These are phyloP conservation scores for Sturnus vulgaris DNA, from an alignment of 2,113 vertebrate species.

Conservation along the genomic window DNA sequence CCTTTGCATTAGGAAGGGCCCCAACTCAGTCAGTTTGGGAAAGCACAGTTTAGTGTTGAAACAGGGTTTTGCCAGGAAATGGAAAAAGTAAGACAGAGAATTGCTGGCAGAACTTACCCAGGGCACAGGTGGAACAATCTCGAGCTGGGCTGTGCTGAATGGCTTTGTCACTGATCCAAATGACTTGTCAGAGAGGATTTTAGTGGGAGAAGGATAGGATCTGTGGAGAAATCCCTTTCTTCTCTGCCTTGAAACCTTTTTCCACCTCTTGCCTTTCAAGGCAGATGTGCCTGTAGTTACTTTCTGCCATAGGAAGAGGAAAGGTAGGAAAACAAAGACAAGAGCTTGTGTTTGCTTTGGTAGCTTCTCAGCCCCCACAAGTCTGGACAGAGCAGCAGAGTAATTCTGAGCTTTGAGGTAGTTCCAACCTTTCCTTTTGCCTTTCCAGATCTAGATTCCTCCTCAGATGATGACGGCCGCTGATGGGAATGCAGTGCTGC, in stretches of 20 bases:
- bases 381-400: background rate
- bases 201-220: background rate
- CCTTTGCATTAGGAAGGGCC: accelerated
- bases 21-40: accelerated
- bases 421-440: background rate
- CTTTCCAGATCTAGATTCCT: conserved; percentile 50
- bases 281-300: background rate
- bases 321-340: background rate
- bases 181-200: background rate
- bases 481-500: background rate
- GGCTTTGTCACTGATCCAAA: background rate
- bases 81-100: accelerated
- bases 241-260: background rate
- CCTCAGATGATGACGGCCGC: background rate
- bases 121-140: background rate
- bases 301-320: background rate
- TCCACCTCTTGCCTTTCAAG: background rate
- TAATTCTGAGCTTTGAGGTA: background rate
- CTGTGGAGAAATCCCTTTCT: background rate
- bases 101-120: background rate
- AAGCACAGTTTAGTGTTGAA: background rate
- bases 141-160: background rate
- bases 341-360: background rate
- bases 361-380: background rate
- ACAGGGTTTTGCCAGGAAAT: background rate